Percentiles rank a stretch among this genome's conserved stretches.
Conservation (phyloP, 1,140 invertebrate species). For the Saxidomus purpurata region DNA sequence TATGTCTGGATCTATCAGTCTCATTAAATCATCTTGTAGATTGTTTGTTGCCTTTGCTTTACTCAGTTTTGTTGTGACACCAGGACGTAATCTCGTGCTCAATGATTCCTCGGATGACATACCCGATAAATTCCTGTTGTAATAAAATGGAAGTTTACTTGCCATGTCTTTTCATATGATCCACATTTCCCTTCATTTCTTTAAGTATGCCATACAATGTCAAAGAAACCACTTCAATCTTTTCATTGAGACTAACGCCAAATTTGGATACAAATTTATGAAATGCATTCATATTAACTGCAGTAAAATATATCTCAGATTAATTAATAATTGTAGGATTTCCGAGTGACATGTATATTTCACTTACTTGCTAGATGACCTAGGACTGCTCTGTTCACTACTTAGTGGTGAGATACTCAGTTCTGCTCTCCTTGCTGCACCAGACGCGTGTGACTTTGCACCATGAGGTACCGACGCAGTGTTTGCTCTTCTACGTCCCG, state of each 20-base stretch:
- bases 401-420: slow-evolving; percentile 76
- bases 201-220: too few species aligned
- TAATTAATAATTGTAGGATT: too few species aligned
- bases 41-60: slow-evolving; percentile 72
- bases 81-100: slow-evolving; percentile 78
- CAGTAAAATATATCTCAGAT: too few species aligned
- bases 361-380: slow-evolving; percentile 79
- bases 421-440: slow-evolving; percentile 23
- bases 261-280: too few species aligned
- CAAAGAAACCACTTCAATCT: too few species aligned
- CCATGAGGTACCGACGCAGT: slow-evolving; percentile 17
- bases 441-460: slow-evolving; percentile 33
- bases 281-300: too few species aligned
- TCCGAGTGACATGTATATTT: too few species aligned
- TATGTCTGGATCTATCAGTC: slow-evolving; percentile 95
- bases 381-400: slow-evolving; percentile 82
- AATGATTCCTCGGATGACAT: slow-evolving; percentile 84
- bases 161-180: too few species aligned
- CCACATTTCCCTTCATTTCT: too few species aligned
- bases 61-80: slow-evolving; percentile 71
- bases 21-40: slow-evolving; percentile 95
- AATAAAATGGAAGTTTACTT: too few species aligned
- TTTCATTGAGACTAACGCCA: too few species aligned
- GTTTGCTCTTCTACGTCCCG: slow-evolving; percentile 28
- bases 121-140: slow-evolving; percentile 79